Evolutionary conservation across 2,888 invertebrate genomes (phyloP).

Genomic region (Ophonus ardosiacus): DNA sequence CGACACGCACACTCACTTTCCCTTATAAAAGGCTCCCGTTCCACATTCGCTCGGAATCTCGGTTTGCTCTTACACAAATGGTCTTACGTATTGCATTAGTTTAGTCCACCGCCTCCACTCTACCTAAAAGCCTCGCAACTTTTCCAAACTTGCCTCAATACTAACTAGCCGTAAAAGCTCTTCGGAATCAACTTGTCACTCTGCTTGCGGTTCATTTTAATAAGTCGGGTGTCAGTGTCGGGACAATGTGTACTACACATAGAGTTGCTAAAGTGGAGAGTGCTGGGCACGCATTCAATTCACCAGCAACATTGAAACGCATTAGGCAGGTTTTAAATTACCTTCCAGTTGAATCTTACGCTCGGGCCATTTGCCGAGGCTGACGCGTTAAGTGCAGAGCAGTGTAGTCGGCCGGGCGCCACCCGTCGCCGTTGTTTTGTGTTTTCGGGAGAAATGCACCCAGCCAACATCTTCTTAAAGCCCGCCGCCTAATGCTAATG

Average conservation of each 20-base stretch:
- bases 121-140: constrained; percentile 64
- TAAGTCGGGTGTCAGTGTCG: background rate
- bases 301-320: constrained; percentile 62
- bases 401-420: constrained; percentile 70
- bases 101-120: constrained; percentile 67
- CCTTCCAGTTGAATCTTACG: constrained; percentile 67
- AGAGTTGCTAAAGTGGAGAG: constrained; percentile 18
- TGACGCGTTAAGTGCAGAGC: constrained; percentile 72
- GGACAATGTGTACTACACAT: constrained; percentile 1
- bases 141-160: constrained; percentile 66
- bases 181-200: constrained; percentile 47
- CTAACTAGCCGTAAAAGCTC: constrained; percentile 66
- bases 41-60: constrained; percentile 71
- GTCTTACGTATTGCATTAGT: constrained; percentile 72
- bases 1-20: constrained; percentile 65
- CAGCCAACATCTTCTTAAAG: constrained; percentile 47
- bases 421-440: constrained; percentile 66
- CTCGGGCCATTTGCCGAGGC: constrained; percentile 67
- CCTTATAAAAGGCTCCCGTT: constrained; percentile 72
- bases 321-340: constrained; percentile 69
- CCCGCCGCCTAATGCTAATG: background rate
- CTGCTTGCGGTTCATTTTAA: constrained; percentile 21
- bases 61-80: constrained; percentile 72
- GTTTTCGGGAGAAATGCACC: constrained; percentile 72
- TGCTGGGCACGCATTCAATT: constrained; percentile 59